Evolutionary conservation across 2,888 invertebrate genomes (phyloP), one percentile per base, ranked within the genome.

Genomic region (Himalopsyche japonica): DNA sequence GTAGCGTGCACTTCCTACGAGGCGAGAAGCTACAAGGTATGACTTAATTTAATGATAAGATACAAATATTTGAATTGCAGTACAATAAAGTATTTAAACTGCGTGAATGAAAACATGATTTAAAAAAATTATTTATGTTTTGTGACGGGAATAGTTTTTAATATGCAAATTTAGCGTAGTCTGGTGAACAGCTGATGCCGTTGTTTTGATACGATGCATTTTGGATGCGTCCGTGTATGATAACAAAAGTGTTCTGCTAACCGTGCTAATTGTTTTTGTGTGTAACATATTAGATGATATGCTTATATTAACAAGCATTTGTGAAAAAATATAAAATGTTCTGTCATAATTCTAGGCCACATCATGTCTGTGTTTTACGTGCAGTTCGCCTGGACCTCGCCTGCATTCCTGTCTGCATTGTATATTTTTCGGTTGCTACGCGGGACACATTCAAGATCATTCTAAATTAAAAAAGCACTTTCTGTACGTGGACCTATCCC

Each of bases 371-470:
- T 98, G 98, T 91, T 96, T 97, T 88, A 94, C 95, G 43, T 98
- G 98, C 90, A 95, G 95, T 88, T 94, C 94, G 87, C 93, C 95
- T 85, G 95, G 96, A 30, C 95, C 96, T n/a, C 94, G 97, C 84
- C 92, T 97, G 88, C 96, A 96, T 89, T 95, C 96, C 32, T 97
- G 97, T 89, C 93, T 97, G 85, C 96, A 97, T 88, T 99, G 99
- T 92, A 97, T 98, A 88, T 98, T 95, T 91, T 98, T 99, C 90
- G 98, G 97, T 81, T 99, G 99, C 90, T 96, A 96, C 88, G 94
- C 94, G 30, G 94, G 95, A 84, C 98, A 98, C 90, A 97, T 98
- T 87, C 95, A 96, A 88, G 95, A 97, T 82, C 98, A 99, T 92
- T 95, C 96, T 79, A 95, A 95, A 89, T 93, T 93, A 76, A 96